Base-by-base conservation (phyloP, 1,140 invertebrate genomes). In the Alviniconcha marisindica region DNA sequence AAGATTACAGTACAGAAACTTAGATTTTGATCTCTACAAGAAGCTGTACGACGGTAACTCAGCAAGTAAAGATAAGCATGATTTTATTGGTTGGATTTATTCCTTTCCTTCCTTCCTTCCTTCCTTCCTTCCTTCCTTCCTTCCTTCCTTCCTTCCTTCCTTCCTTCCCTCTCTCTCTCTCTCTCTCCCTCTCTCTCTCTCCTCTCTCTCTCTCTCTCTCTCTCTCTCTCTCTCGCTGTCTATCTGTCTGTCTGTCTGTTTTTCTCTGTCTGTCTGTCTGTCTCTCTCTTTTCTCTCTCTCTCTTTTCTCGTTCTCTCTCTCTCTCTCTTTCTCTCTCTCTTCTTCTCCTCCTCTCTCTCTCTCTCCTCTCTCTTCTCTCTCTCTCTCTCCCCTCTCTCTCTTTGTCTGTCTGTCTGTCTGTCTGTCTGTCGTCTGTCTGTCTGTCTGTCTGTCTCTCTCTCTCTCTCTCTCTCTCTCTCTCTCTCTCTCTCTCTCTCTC, bases 51-150 rank as follows among this genome's bases (percentile, higher is more conserved):
- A n/a, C n/a, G n/a, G n/a, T n/a, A n/a, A n/a, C n/a, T n/a, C n/a
- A n/a, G n/a, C n/a, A n/a, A n/a, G n/a, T n/a, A n/a, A n/a, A n/a
- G n/a, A n/a, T n/a, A n/a, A n/a, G n/a, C n/a, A n/a, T n/a, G n/a
- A n/a, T n/a, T n/a, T n/a, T n/a, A n/a, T n/a, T n/a, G n/a, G n/a
- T n/a, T n/a, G n/a, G n/a, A n/a, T n/a, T n/a, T n/a, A n/a, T 33
- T 81, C 40, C 54, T 28, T 69, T 82, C 79, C 74, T 31, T 84
- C 79, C 83, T 74, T 80, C 83, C 83, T 81, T 84, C 83, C 71
- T 84, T 84, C 85, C 63, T 80, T 86, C 83, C 83, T 81, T 81
- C 85, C 83, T 77, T 84, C 85, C 83, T 81, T 86, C 85, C 76
- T 81, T 86, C 85, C 83, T 81, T 84, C 83, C 71, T 84, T 86